phyloP scores from a whole-genome alignment of 92 coral and sea anemone genomes.

The Actinernus sp. region DNA sequence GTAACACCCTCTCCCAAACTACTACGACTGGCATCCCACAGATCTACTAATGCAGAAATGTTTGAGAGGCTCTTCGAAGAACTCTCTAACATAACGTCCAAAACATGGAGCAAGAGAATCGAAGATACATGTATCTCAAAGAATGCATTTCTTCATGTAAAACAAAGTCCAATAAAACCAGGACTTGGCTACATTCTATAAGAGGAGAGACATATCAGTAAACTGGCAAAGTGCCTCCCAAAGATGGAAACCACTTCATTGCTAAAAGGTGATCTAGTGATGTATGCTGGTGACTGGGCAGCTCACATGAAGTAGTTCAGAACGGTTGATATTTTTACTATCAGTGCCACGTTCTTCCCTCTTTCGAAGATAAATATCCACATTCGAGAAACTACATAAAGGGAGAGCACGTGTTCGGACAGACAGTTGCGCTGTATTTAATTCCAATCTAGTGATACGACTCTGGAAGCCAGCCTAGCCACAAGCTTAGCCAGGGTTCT shows the following conservation, averaged over 20 bases:
- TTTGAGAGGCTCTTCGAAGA: slow-evolving; percentile 22
- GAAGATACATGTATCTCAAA: slow-evolving; percentile 16
- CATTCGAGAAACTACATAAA: too few species aligned
- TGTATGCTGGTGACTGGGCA: slow-evolving; percentile 43
- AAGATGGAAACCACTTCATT: slow-evolving; percentile 32
- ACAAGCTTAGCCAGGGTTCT: too few species aligned
- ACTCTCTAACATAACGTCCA: slow-evolving; percentile 26
- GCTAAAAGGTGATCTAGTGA: slow-evolving; percentile 18
- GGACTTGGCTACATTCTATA: slow-evolving; percentile 15
- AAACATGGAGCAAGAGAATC: slow-evolving; percentile 32
- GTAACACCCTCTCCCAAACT: slow-evolving; percentile 13
- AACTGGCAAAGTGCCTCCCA: slow-evolving; percentile 21
- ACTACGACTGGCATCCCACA: slow-evolving; percentile 6
- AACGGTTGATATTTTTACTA: too few species aligned
- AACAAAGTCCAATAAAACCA: too few species aligned
- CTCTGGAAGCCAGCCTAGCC: too few species aligned
- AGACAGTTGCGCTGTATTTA: too few species aligned
- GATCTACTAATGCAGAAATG: slow-evolving; percentile 29
- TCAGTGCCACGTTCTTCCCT: too few species aligned
- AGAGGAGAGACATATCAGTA: slow-evolving; percentile 43
- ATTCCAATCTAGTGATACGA: too few species aligned
- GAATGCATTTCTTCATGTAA: slow-evolving; percentile 37
- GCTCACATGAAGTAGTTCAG: too few species aligned
- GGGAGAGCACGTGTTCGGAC: too few species aligned
- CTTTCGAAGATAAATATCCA: too few species aligned